Percentiles rank a stretch among this genome's conserved stretches.
Evolutionary conservation across 1,140 invertebrate species (phyloP).

Genomic region (Drosophila grimshawi): DNA sequence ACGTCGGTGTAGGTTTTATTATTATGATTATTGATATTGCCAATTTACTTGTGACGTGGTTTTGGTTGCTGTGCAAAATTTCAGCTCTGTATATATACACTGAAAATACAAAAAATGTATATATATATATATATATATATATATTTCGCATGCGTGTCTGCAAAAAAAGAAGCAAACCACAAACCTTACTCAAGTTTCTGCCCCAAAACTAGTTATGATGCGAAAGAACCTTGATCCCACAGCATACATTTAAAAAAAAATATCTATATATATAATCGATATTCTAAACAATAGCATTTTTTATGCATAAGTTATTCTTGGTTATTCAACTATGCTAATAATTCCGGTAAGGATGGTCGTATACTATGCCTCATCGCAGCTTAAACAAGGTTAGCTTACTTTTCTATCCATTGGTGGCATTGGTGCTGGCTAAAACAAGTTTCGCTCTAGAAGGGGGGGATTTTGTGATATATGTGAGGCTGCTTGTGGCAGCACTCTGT

Average conservation of each 20-base stretch:
- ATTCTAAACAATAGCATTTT: slow-evolving; percentile 68
- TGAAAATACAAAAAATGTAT: background rate
- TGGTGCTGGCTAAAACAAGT: slow-evolving; percentile 33
- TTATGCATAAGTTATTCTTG: slow-evolving; percentile 56
- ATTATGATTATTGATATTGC: slow-evolving; percentile 29
- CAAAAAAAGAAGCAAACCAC: slow-evolving; percentile 31
- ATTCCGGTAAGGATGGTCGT: slow-evolving; percentile 69
- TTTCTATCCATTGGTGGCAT: slow-evolving; percentile 24
- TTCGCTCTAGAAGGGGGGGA: slow-evolving; percentile 9
- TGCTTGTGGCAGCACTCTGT: slow-evolving; percentile 8
- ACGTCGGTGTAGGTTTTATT: slow-evolving; percentile 15
- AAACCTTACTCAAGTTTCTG: slow-evolving; percentile 20
- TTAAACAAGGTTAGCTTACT: slow-evolving; percentile 20
- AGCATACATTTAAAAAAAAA: slow-evolving; percentile 17
- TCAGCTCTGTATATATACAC: background rate
- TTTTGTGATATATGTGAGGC: slow-evolving; percentile 5
- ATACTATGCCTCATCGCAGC: slow-evolving; percentile 45
- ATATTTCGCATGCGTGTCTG: too few relatives aligned
- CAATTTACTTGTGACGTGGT: slow-evolving; percentile 3
- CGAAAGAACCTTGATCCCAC: slow-evolving; percentile 60
- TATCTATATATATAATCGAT: background rate
- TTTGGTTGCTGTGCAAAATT: background rate
- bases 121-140: slow-evolving; percentile 22
- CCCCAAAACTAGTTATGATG: slow-evolving; percentile 56
- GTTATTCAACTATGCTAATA: slow-evolving; percentile 80